phyloP scores from a whole-genome alignment of 2,113 vertebrate genomes.

The Scomber colias region DNA sequence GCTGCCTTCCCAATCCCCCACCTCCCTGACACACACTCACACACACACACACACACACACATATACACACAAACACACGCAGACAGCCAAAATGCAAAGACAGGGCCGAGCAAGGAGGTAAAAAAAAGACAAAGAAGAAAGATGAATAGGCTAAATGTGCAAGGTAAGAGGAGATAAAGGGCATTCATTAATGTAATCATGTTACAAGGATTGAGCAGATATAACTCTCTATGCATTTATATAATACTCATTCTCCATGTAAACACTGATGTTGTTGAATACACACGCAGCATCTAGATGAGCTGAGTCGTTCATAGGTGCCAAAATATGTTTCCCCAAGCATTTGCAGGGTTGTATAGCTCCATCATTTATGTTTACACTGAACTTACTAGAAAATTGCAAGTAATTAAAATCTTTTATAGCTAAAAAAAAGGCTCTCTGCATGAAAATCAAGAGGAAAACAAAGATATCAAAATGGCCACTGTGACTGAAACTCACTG shows the following conservation, averaged over 20 bases:
- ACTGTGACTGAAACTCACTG: constrained; percentile 25
- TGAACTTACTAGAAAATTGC: neutral
- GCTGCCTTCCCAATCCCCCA: constrained; percentile 17
- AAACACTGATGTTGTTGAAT: constrained; percentile 3
- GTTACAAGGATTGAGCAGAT: constrained; percentile 1
- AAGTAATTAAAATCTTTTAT: constrained; percentile 14
- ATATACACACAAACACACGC: constrained; percentile 22
- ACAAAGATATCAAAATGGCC: constrained; percentile 44
- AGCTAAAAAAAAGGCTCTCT: neutral
- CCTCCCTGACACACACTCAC: constrained; percentile 10
- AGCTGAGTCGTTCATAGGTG: constrained; percentile 8
- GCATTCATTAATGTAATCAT: neutral
- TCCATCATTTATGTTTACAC: neutral
- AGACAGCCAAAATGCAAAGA: constrained; percentile 50
- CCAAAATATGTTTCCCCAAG: neutral
- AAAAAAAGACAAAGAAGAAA: constrained; percentile 22
- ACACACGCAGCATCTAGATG: neutral
- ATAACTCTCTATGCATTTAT: too few relatives aligned
- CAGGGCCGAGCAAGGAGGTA: constrained; percentile 65
- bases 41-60: constrained; percentile 37
- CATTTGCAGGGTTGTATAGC: neutral
- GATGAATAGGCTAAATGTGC: constrained; percentile 24
- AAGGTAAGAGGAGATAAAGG: constrained; percentile 4
- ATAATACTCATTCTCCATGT: neutral
- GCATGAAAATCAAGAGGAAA: constrained; percentile 9